phyloP scores from a whole-genome alignment of 2,113 vertebrate species.

The Formicarius rufipectus region DNA sequence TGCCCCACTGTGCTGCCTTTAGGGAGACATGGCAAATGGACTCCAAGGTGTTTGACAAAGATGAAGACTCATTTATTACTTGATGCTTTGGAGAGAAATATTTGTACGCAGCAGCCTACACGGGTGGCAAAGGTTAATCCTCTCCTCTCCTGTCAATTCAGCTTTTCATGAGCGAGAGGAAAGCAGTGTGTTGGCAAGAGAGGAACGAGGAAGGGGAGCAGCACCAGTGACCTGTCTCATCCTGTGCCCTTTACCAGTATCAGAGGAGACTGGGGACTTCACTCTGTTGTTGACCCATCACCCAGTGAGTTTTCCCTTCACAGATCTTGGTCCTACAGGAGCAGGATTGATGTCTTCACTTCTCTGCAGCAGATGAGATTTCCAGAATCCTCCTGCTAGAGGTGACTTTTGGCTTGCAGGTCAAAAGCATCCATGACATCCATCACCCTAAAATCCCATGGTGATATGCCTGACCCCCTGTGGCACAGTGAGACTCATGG shows the following conservation, averaged over 20 bases:
- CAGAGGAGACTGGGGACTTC: background rate
- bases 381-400: background rate
- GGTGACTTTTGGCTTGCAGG: background rate
- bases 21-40: conserved; percentile 31
- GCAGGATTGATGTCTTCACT: background rate
- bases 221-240: background rate
- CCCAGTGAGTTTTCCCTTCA: background rate
- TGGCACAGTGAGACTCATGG: background rate
- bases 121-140: conserved; percentile 53
- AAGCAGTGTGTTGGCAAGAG: background rate
- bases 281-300: background rate
- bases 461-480: background rate
- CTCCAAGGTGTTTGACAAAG: conserved; percentile 56
- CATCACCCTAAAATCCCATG: background rate
- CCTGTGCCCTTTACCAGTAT: background rate
- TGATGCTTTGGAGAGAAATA: conserved; percentile 42
- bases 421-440: background rate
- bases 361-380: background rate
- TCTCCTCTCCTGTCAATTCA: conserved; percentile 28
- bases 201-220: background rate
- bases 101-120: conserved; percentile 20
- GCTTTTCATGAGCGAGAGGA: background rate
- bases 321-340: background rate
- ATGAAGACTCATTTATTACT: conserved; percentile 57
- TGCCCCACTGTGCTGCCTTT: conserved; percentile 10